These are phyloP conservation scores for Dryobates pubescens DNA, from an alignment of 2,797 vertebrate species.

Conservation along the genomic window DNA sequence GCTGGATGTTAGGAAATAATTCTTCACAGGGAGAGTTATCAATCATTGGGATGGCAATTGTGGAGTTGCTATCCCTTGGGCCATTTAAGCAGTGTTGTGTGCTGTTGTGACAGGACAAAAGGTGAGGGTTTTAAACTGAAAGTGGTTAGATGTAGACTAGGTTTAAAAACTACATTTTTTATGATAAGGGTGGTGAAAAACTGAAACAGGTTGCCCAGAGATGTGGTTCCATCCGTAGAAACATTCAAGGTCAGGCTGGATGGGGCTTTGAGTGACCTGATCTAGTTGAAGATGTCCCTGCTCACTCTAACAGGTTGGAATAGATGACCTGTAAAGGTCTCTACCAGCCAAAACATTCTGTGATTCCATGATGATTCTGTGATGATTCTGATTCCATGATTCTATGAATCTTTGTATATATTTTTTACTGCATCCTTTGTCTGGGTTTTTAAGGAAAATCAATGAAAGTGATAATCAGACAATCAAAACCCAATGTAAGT, in stretches of 20 bases:
- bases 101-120: neutral
- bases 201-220: neutral
- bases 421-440: neutral
- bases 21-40: too few species aligned
- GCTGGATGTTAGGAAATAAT: too few species aligned
- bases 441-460: neutral
- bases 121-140: neutral
- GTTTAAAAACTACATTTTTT: neutral
- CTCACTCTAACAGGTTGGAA: neutral
- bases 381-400: neutral
- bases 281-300: neutral
- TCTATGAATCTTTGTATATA: neutral
- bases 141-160: neutral
- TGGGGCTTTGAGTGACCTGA: neutral
- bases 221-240: neutral
- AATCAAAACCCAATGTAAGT: neutral
- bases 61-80: too few species aligned
- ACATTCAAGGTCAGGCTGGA: neutral
- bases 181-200: neutral
- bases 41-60: too few species aligned
- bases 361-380: neutral
- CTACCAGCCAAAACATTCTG: neutral
- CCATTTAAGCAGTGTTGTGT: too few species aligned
- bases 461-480: neutral
- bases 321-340: neutral